Evolutionary conservation across 2,888 invertebrate genomes (phyloP), one percentile per base, ranked within the genome.

Genomic region (Phrixothrix hirtus): DNA sequence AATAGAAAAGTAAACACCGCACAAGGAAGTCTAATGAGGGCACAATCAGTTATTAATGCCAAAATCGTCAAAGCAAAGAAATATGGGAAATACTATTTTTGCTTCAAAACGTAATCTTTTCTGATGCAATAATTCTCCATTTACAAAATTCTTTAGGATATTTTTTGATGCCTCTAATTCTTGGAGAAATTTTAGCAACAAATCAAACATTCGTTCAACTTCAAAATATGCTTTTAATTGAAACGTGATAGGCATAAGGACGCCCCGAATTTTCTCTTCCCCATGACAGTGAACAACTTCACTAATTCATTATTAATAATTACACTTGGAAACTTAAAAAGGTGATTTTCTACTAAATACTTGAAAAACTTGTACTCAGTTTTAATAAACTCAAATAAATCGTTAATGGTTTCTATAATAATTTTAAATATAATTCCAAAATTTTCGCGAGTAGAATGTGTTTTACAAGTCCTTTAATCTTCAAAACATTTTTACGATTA

Each of bases 1-100:
- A 25, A 37, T 37, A n/a, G 25, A 21, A n/a, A 25, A 37, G 37
- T 37, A 37, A 1, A 16, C 37, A 2, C 37, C 37, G 16, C 37
- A 37, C 10, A 37, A n/a, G 10, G 37, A 17, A n/a, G 21, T 17
- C n/a, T 12, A 21, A 37, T 37, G 25, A 4, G 21, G 25, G 21
- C 37, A 17, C 7, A 37, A 2, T 11, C 1, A 1, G 11, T 37
- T 37, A n/a, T 37, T 37, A 37, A 21, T 37, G 1, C 37, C 37
- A 21, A 37, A 37, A 37, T 37, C 37, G 11, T 37, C 21, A 17
- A 37, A 37, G 26, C 21, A 37, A 1, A 37, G 9, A 21, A 17
- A 37, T 4, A 36, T 17, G 2, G 36, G 36, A 16, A 36, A 36
- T 4, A 36, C 36, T 16, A 17, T 17, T 11, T 36, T 36, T 10